Conservation (phyloP, 2,113 vertebrate genomes). For the Sceloporus tristichus region DNA sequence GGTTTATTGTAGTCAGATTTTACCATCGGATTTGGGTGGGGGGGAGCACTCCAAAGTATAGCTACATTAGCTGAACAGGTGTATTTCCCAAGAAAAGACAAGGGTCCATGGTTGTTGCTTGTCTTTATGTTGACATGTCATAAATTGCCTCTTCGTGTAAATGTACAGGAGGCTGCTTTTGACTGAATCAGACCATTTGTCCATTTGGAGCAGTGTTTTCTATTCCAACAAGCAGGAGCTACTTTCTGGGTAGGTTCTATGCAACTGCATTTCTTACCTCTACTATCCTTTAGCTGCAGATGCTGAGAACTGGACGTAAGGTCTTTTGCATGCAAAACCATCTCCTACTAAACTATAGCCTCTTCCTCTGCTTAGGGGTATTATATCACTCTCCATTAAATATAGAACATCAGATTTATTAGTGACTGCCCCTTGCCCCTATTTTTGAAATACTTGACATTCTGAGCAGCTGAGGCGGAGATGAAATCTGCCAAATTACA, state of each 20-base stretch:
- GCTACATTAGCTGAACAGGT: not conserved
- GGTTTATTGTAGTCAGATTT: not conserved
- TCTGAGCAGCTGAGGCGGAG: slow-evolving; percentile 4
- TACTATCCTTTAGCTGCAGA: not conserved
- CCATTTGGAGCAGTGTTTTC: not conserved
- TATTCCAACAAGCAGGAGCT: not conserved
- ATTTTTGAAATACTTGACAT: slow-evolving; percentile 1
- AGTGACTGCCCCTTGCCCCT: not conserved
- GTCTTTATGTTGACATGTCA: not conserved
- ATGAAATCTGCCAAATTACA: not conserved
- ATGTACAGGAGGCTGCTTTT: not conserved
- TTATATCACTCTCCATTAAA: slow-evolving; percentile 8
- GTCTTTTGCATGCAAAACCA: not conserved
- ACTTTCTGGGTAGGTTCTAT: not conserved
- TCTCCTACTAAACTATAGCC: not conserved
- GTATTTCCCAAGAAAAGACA: not conserved
- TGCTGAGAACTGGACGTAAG: not conserved
- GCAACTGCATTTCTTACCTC: not conserved
- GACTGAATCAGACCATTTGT: not conserved
- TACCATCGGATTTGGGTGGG: not conserved
- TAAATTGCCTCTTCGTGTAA: not conserved
- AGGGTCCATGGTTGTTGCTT: not conserved
- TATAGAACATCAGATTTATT: slow-evolving; percentile 4
- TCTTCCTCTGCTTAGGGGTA: not conserved
- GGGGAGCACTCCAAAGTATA: not conserved